Evolutionary conservation across 1,140 invertebrate genomes (phyloP), one percentile per base, ranked within the genome.

Genomic region (Rhysida immarginata): DNA sequence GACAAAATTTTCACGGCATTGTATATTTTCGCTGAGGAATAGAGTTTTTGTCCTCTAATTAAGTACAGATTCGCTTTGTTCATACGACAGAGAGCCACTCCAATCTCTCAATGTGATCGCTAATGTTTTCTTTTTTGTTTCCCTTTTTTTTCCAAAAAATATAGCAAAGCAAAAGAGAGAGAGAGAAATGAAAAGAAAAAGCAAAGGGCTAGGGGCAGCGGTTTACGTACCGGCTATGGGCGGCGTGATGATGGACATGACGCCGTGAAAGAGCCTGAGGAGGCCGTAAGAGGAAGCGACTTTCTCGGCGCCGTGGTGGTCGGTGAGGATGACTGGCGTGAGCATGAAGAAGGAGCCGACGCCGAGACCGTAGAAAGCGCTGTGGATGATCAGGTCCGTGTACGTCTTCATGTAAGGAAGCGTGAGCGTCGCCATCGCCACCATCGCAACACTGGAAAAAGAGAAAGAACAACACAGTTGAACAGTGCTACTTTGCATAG

Each of bases 301-400:
- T 56, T 42, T 56, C n/a, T 56, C 55, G 13, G 41, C 46, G 2
- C 55, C 55, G 35, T 56, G 55, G 24, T 50, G 26, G 27, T 56
- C 55, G 8, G 55, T 42, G 18, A 56, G 25, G 8, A 56, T 56
- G 25, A 56, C 55, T 26, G 55, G 55, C 5, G 41, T 52, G 2
- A 56, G 26, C 55, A 56, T 56, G n/a, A 56, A 50, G 5, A 25
- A 56, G 18, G 55, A 27, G 3, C 55, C 55, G 27, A 42, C 52
- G 23, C 55, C 55, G 13, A 56, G 18, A 5, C 55, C 55, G 24
- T 56, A 56, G 11, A 56, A 11, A 3, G 29, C 26, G 18, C 46
- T 50, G 21, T 53, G 18, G 16, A 42, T 18, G 2, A 21, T 21
- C 18, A 50, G 25, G 2, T 11, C 13, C 13, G 14, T 24, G 35